These are phyloP conservation scores for Pocillopora damicornis DNA, from an alignment of 64 coral and sea anemone species.

Conservation along the genomic window DNA sequence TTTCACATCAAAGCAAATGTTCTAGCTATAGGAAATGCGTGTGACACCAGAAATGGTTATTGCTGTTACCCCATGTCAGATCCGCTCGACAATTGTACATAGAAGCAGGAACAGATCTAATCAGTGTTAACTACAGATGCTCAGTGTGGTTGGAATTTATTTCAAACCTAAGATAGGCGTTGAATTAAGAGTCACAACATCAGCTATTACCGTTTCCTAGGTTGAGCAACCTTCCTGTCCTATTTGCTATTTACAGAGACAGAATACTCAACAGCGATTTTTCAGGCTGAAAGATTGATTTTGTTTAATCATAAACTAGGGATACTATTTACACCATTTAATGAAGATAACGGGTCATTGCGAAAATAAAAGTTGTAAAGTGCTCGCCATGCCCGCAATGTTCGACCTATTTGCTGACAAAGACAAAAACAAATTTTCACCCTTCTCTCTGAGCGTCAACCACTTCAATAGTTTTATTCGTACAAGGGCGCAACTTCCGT, in stretches of 20 bases:
- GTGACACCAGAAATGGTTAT: conserved; percentile 20
- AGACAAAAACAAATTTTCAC: conserved; percentile 28
- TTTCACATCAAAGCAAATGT: neutral
- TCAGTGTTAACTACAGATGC: neutral
- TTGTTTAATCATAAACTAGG: neutral
- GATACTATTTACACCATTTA: neutral
- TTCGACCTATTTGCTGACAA: conserved; percentile 8
- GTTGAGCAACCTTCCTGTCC: neutral
- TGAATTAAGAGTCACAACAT: neutral
- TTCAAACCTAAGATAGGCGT: neutral
- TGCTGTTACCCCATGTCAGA: conserved; percentile 20
- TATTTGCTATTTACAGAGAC: neutral
- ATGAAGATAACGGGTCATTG: neutral
- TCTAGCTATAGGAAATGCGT: neutral
- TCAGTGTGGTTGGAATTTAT: neutral
- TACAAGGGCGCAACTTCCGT: conserved; percentile 34
- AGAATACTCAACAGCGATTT: neutral
- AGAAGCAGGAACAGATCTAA: conserved; percentile 2
- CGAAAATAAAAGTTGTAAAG: neutral
- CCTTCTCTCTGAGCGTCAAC: conserved; percentile 17
- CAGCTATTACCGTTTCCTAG: neutral
- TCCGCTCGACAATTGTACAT: conserved; percentile 2
- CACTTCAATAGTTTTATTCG: conserved; percentile 42
- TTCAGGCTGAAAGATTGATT: neutral
- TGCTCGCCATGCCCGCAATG: neutral